Evolutionary conservation across 2,113 vertebrate species (phyloP), one percentile per base, ranked within the genome.

Genomic region (Dipodomys merriami): DNA sequence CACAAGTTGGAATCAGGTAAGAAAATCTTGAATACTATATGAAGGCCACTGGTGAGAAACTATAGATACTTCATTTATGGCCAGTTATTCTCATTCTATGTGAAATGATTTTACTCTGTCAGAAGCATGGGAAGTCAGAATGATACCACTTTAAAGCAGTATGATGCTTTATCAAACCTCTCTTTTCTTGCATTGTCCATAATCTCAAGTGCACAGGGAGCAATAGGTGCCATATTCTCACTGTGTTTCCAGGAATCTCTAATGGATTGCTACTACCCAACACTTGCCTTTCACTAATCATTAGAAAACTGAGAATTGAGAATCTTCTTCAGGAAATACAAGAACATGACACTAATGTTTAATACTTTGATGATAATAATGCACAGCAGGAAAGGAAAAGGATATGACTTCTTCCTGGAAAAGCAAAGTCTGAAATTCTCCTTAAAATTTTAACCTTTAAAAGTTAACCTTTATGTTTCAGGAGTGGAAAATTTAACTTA

Each of bases 401-500:
- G 49, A 0, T 69, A 84, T 18, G 18, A 2, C 1, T 76, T 88
- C 7, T 64, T 86, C 76, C 69, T 64, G 79, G 49, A 83, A 65
- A 74, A 90, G 18, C n/a, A 80, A 57, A 92, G 53, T 18, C 49
- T 49, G 49, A 49, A 49, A 49, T 49, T 49, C 49, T 2, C 73
- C 80, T 33, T 60, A 73, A 78, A 96, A 7, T 22, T 30, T 86
- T 53, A 86, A 23, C 13, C 60, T 93, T 91, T 80, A 86, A 35
- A 92, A 90, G 46, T 80, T 9, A 78, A 87, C 49, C 23, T 25
- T 35, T 93, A 39, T 83, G 73, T 76, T 95, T 80, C 11, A 35
- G n/a, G 2, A 74, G 67, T 91, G 44, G 39, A 87, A 95, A 90
- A 87, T 18, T 71, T 90, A 85, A 33, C 53, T 18, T 85, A 57